These are phyloP conservation scores for Eupithecia dodoneata DNA, from an alignment of 2,888 invertebrate genomes.

Conservation along the genomic window DNA sequence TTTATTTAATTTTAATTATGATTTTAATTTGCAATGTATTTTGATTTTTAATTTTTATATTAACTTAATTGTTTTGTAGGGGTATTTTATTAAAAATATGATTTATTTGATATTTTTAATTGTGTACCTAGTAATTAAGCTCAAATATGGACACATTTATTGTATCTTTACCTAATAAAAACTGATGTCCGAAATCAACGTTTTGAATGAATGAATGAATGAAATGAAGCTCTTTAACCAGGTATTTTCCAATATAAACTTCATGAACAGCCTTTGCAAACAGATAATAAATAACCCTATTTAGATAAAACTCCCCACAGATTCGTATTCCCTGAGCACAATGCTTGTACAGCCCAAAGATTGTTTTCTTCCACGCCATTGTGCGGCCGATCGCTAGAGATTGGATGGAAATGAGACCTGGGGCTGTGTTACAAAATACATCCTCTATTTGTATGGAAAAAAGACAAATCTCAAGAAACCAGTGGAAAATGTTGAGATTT, in stretches of 20 bases:
- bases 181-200: no score
- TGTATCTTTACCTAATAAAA: no score
- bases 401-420: conserved; percentile 65
- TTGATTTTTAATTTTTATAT: no score
- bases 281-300: conserved; percentile 11
- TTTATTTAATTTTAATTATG: no score
- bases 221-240: background rate
- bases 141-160: no score
- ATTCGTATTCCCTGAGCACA: conserved; percentile 29
- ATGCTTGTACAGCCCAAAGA: conserved; percentile 62
- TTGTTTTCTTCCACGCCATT: conserved; percentile 73
- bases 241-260: background rate
- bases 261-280: background rate
- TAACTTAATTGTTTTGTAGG: no score
- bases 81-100: no score
- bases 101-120: no score
- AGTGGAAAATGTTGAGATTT: conserved; percentile 20
- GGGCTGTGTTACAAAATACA: conserved; percentile 46
- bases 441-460: conserved; percentile 31
- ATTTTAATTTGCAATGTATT: no score
- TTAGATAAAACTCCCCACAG: conserved; percentile 8
- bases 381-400: conserved; percentile 62
- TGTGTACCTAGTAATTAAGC: no score
- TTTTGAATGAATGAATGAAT: no score
- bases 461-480: conserved; percentile 18